These are phyloP conservation scores for Oophaga pumilio DNA, from an alignment of 2,113 vertebrate genomes.

Conservation along the genomic window DNA sequence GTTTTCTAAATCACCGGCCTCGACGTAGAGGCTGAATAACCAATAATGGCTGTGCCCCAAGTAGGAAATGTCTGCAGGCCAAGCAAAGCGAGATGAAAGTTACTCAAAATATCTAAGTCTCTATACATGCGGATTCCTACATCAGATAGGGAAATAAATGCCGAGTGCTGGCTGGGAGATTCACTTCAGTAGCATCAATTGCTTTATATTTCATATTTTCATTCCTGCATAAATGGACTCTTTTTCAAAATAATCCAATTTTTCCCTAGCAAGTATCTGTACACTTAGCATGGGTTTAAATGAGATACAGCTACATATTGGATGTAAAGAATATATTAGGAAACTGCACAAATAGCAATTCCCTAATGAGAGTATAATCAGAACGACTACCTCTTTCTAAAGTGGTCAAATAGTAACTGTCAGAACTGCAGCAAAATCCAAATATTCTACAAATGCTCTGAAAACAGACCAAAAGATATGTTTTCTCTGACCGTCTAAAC, in stretches of 20 bases:
- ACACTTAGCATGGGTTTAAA: neutral
- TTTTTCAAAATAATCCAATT: neutral
- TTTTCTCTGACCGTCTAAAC: neutral
- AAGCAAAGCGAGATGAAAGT: neutral
- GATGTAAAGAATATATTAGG: neutral
- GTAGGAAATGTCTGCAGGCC: conserved; percentile 1
- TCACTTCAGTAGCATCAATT: neutral
- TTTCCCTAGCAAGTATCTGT: neutral
- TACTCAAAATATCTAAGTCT: neutral
- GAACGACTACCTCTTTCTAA: neutral
- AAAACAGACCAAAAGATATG: neutral
- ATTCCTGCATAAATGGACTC: neutral
- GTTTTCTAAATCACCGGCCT: neutral
- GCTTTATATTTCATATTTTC: neutral
- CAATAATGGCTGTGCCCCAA: neutral
- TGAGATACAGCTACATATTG: neutral
- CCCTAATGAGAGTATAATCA: neutral
- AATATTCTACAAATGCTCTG: neutral
- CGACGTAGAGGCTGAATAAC: neutral
- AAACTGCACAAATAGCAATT: neutral
- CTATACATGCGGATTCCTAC: neutral
- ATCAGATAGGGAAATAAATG: neutral
- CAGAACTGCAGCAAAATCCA: neutral
- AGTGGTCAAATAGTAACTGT: neutral
- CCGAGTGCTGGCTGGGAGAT: neutral